phyloP scores from a whole-genome alignment of 37 sponge, comb jelly and placozoan species.

The Corticium candelabrum region DNA sequence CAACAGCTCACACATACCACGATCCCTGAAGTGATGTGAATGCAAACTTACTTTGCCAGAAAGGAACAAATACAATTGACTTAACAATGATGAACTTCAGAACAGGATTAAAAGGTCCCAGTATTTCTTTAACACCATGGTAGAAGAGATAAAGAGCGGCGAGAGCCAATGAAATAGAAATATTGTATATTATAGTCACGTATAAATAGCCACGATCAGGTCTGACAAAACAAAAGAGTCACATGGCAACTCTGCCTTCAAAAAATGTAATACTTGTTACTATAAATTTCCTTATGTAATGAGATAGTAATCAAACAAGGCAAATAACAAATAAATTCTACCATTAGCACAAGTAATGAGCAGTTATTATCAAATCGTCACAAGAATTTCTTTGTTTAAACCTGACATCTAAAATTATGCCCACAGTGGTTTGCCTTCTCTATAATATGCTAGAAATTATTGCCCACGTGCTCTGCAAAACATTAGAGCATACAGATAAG shows the following conservation, averaged over 20 bases:
- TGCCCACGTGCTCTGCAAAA: too few species aligned
- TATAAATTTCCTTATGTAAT: too few species aligned
- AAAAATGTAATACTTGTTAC: too few species aligned
- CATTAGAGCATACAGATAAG: too few species aligned
- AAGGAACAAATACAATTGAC: constrained; percentile 78
- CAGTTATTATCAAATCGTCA: too few species aligned
- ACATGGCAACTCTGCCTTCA: background rate
- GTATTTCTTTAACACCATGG: constrained; percentile 62
- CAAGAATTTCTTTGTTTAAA: too few species aligned
- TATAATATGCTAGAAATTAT: too few species aligned
- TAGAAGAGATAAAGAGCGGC: constrained; percentile 93
- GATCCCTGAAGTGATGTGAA: background rate
- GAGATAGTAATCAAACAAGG: too few species aligned
- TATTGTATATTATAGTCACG: constrained; percentile 76
- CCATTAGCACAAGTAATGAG: too few species aligned
- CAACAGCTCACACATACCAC: constrained; percentile 6
- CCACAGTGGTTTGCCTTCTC: too few species aligned
- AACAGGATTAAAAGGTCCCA: constrained; percentile 74
- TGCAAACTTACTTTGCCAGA: constrained; percentile 87
- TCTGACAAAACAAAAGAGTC: constrained; percentile 21
- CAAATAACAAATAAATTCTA: too few species aligned
- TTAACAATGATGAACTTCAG: constrained; percentile 94
- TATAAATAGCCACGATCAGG: constrained; percentile 76
- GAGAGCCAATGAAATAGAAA: constrained; percentile 84
- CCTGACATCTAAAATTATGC: too few species aligned